Percentiles rank a stretch among this genome's conserved stretches.
These are phyloP conservation scores for Matsumurasca onukii DNA, from an alignment of 1,140 invertebrate genomes.

Conservation along the genomic window DNA sequence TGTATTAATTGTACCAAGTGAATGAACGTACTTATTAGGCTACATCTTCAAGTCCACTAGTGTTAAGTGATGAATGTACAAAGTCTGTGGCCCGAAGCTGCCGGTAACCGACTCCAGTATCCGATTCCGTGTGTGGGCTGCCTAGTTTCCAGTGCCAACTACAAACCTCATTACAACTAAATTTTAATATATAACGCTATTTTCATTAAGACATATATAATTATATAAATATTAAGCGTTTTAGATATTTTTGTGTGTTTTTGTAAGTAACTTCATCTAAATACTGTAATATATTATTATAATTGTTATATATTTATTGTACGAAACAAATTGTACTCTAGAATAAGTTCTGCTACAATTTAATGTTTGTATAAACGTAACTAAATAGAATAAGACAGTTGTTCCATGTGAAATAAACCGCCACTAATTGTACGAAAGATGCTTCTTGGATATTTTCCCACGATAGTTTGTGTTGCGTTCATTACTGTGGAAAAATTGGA, in stretches of 20 bases:
- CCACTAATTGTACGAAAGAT: conserved; percentile 28
- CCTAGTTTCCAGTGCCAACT: conserved; percentile 21
- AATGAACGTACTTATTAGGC: conserved; percentile 8
- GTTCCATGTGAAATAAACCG: conserved; percentile 30
- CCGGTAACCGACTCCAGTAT: neutral
- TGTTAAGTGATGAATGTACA: conserved; percentile 18
- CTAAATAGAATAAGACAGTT: conserved; percentile 17
- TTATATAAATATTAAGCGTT: conserved; percentile 24
- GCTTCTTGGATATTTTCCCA: conserved; percentile 7
- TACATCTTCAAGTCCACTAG: neutral
- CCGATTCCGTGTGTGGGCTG: neutral
- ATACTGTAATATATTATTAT: conserved; percentile 32
- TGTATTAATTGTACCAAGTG: too few species aligned
- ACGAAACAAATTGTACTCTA: conserved; percentile 26
- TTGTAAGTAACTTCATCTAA: conserved; percentile 27
- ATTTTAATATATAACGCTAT: conserved; percentile 22
- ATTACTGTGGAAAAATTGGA: too few species aligned
- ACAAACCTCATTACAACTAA: conserved; percentile 1
- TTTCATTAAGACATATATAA: conserved; percentile 21
- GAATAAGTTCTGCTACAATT: conserved; percentile 27
- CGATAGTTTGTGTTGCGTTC: too few species aligned
- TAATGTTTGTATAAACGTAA: conserved; percentile 34
- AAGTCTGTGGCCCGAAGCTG: neutral
- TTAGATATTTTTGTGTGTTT: conserved; percentile 31
- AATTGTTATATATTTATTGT: conserved; percentile 32